Base-by-base conservation (phyloP, 1,140 invertebrate genomes). In the Drosophila murphyi region DNA sequence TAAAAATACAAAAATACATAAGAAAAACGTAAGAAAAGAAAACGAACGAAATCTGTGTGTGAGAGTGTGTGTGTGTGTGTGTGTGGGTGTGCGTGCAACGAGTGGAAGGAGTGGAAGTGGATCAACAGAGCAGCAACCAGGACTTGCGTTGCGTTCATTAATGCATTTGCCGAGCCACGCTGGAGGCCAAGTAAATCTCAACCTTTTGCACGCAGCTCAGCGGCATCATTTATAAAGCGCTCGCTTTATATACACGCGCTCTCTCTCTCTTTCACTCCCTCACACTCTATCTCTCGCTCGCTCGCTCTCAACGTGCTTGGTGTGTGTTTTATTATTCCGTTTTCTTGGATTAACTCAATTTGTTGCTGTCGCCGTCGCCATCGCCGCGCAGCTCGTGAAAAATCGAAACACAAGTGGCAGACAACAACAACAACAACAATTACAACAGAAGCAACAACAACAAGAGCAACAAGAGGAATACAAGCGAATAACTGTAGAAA, bases 311-410 rank as follows among this genome's bases (percentile, higher is more conserved):
- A 10, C 43, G 32, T 28, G 68, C 68, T 61, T 61, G 72, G 57
- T 43, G 39, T 43, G 39, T 60, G 74, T 81, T 89, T 89, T 89
- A 89, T 89, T 89, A 89, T 89, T 90, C 85, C 86, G 85, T 89
- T 89, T 89, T 82, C 86, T 90, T 87, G 87, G 82, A 90, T 90
- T 90, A 86, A 90, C 87, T 90, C 87, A 91, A 90, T 90, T 90
- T 91, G 82, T 90, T 88, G 75, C 63, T 50, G 60, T 37, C 34
- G 67, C 59, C 50, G 50, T 55, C 67, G 63, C 31, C 39, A 34
- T 12, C 48, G 60, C 35, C 32, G 52, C 50, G 37, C 31, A 68
- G 61, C 67, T 75, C 39, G 59, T 71, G 72, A 64, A 75, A 80
- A 88, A 83, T 88, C 83, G 83, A 86, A 86, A 62, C 68, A 73